These are phyloP conservation scores for Tachuris rubrigastra DNA, from an alignment of 2,113 vertebrate genomes.

Conservation along the genomic window DNA sequence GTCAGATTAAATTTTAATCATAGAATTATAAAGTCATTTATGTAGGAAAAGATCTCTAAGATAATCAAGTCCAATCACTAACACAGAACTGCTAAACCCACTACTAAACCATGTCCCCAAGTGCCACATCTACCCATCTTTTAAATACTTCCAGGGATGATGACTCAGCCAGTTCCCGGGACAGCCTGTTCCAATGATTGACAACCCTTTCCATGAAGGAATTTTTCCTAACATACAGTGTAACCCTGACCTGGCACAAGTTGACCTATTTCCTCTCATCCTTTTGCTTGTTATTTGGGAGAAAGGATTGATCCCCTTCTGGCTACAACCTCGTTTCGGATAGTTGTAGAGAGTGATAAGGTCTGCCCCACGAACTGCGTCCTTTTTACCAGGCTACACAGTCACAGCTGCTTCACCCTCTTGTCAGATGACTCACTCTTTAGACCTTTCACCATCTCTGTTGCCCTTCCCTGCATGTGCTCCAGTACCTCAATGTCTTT, in stretches of 20 bases:
- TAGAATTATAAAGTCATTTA: not conserved
- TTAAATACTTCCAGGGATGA: not conserved
- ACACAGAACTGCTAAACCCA: not conserved
- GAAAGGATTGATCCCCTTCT: not conserved
- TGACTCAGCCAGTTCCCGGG: not conserved
- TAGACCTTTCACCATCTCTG: not conserved
- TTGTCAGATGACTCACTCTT: not conserved
- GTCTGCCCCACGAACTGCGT: not conserved
- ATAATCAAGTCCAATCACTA: not conserved
- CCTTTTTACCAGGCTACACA: not conserved
- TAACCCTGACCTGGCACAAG: fast-evolving
- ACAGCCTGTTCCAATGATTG: not conserved
- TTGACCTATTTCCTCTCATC: not conserved
- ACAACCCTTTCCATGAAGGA: not conserved
- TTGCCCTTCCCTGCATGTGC: not conserved
- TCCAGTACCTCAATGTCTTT: not conserved
- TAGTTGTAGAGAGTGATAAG: not conserved
- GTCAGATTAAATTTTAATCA: not conserved
- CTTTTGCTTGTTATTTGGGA: not conserved
- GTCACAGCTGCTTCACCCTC: not conserved
- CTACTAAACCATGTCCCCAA: not conserved
- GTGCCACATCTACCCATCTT: not conserved
- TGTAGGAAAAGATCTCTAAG: not conserved
- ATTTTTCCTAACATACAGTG: not conserved
- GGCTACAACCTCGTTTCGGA: not conserved